Evolutionary conservation across 2,888 invertebrate species (phyloP), one percentile per base, ranked within the genome.

Genomic region (Ctena decussata): DNA sequence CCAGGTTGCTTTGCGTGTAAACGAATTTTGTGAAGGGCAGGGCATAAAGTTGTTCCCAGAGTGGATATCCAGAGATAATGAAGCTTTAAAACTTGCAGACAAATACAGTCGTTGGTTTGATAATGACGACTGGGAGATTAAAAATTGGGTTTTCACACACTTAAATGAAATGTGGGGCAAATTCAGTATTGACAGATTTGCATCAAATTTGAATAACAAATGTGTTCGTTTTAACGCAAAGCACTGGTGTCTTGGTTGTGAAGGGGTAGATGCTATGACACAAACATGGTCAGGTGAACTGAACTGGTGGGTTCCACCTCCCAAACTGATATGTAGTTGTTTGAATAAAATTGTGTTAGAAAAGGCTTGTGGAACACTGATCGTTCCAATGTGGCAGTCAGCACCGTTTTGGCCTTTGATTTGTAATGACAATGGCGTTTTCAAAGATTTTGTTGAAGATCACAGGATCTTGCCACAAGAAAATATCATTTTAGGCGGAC

Each of bases 281-380:
- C 60, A 77, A n/a, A 2, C 27, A 18, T 82, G 82, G 82, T n/a
- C 18, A 24, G 60, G 12, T 12, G 15, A 82, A 32, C 49, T 77
- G 35, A 77, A 82, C 41, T 71, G 82, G 82, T 60, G 70, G 30
- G 77, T 82, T 24, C 72, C 77, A 12, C 77, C 82, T 2, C 82
- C 77, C 1, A 24, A 15, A n/a, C 27, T 82, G 30, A 70, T 72
- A 11, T 11, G 39, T 8, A 1, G 32, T 21, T 57, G 21, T 18
- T 3, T 81, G 6, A 27, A 71, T 12, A 81, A 81, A 32, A 46
- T 49, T 30, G 32, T 69, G 6, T 69, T 21, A 21, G 37, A 37
- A 30, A 53, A 53, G 53, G 53, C 53, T 18, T 53, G 21, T 5
- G 53, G 53, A 18, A 53, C 53, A 11, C 21, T 53, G 21, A n/a